These are phyloP conservation scores for Axis porcinus DNA, from an alignment of 2,113 vertebrate species.

Conservation along the genomic window DNA sequence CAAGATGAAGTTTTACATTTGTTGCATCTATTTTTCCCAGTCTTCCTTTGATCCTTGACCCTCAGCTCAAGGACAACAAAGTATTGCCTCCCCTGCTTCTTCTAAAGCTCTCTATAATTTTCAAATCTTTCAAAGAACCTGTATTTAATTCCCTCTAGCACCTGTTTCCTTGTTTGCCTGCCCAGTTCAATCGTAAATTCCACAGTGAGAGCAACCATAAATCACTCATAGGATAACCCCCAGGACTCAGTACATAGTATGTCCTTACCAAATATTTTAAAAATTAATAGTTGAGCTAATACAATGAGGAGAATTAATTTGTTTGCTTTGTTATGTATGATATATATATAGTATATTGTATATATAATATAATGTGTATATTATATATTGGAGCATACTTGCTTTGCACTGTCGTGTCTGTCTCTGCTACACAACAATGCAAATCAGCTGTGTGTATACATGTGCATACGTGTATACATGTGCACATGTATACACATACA, in stretches of 20 bases:
- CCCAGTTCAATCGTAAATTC: neutral
- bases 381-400: neutral
- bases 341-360: neutral
- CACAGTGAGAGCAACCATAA: neutral
- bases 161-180: neutral
- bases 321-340: neutral
- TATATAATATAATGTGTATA: neutral
- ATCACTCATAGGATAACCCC: neutral
- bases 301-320: neutral
- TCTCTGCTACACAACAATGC: neutral
- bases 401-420: neutral
- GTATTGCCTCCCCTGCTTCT: neutral
- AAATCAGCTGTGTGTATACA: neutral
- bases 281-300: neutral
- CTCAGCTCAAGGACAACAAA: neutral
- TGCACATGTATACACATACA: neutral
- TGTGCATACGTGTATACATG: neutral
- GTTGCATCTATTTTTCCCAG: neutral
- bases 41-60: neutral
- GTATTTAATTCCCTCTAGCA: neutral
- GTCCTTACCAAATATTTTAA: neutral
- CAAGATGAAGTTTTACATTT: neutral
- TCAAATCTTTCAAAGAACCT: neutral
- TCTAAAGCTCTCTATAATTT: neutral
- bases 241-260: neutral